Evolutionary conservation across 2,113 vertebrate genomes (phyloP), one percentile per base, ranked within the genome.

Genomic region (Nothoprocta pentlandii): DNA sequence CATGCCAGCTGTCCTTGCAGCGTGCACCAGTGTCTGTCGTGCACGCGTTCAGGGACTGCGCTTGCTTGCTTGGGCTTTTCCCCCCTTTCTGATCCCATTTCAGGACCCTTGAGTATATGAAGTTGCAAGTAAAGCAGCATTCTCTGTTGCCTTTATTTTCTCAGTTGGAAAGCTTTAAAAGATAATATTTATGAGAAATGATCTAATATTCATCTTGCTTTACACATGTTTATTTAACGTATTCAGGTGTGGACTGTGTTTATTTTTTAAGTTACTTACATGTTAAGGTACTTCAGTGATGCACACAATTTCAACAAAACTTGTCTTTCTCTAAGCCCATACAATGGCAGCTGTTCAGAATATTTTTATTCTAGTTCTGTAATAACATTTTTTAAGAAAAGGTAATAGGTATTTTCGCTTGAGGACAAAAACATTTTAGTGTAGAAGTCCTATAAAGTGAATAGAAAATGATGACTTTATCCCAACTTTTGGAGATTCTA

Each of bases 151-250:
- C 67, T 90, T 56, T 41, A 47, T 80, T 89, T 80, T 56, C 96
- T 94, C 94, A 58, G 73, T 92, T 97, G 96, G 97, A 97, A 96
- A 95, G 93, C 92, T 95, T 95, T 86, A 30, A 47, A 96, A 89
- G 96, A 96, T 97, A 92, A 94, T 96, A 96, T 97, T 97, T 96
- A 96, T 91, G 93, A 94, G 94, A 96, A 97, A 95, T 95, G 93
- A 95, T 93, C 97, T 97, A 89, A 96, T 95, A 93, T 91, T 94
- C 96, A 80, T 71, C 56, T 94, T 26, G 91, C 94, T 96, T 44
- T 46, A 44, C 87, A 46, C 54, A 11, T 94, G 85, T 96, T 97
- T 96, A 86, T 86, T 96, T 91, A 96, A 96, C 86, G 44, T 92
- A 87, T 89, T 97, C 92, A 96, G 94, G 63, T 88, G 90, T 90